These are phyloP conservation scores for Notothenia rossii DNA, from an alignment of 2,113 vertebrate species.

Conservation along the genomic window DNA sequence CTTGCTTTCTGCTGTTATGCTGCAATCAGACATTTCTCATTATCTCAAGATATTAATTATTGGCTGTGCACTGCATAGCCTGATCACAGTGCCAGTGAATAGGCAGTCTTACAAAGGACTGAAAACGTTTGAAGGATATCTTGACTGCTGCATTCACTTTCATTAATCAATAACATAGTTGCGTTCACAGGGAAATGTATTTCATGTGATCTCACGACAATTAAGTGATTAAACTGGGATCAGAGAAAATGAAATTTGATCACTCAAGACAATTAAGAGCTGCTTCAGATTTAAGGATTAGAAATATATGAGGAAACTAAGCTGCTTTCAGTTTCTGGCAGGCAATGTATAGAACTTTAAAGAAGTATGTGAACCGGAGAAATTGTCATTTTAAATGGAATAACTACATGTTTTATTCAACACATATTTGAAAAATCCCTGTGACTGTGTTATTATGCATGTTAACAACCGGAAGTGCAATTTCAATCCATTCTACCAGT, in stretches of 20 bases:
- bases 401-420: conserved; percentile 1
- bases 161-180: conserved; percentile 27
- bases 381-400: conserved; percentile 2
- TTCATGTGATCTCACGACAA: conserved; percentile 52
- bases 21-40: conserved; percentile 22
- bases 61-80: conserved; percentile 1
- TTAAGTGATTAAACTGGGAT: conserved; percentile 62
- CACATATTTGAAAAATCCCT: neutral
- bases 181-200: conserved; percentile 31
- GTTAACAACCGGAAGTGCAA: conserved; percentile 13
- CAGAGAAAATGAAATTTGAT: conserved; percentile 55
- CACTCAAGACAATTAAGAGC: conserved; percentile 44
- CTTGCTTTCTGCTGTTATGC: conserved; percentile 15
- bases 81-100: conserved; percentile 2
- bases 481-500: conserved; percentile 50
- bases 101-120: neutral
- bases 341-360: neutral
- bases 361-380: neutral
- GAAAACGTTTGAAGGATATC: conserved; percentile 31
- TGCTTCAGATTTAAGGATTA: conserved; percentile 38
- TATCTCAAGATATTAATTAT: conserved; percentile 35
- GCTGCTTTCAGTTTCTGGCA: neutral
- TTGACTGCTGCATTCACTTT: conserved; percentile 39
- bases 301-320: conserved; percentile 20
- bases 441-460: conserved; percentile 5